phyloP scores from a whole-genome alignment of 2,888 invertebrate genomes.

The Acanthacorydalis orientalis region DNA sequence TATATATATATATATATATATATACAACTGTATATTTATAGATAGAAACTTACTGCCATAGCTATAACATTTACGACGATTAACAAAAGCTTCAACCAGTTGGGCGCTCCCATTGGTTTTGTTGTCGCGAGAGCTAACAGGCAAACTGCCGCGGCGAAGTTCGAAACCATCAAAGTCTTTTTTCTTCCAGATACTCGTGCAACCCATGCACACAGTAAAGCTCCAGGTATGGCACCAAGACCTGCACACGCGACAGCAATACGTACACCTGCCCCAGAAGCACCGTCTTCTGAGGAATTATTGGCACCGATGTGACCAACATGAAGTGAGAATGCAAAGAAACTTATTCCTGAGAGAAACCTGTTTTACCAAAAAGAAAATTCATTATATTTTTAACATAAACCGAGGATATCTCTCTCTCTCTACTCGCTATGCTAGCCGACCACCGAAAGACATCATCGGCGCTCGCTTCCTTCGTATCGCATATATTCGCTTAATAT shows the following conservation, averaged over 20 bases:
- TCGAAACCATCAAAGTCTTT: slow-evolving; percentile 29
- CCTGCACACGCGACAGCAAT: slow-evolving; percentile 35
- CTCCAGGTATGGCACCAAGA: slow-evolving; percentile 34
- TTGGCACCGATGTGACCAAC: slow-evolving; percentile 35
- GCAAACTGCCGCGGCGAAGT: slow-evolving; percentile 30
- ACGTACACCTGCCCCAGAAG: slow-evolving; percentile 21
- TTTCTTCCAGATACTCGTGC: slow-evolving; percentile 33
- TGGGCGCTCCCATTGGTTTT: slow-evolving; percentile 26
- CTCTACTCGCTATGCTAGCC: too few relatives aligned
- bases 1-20: not conserved
- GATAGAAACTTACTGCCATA: slow-evolving; percentile 34
- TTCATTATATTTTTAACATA: too few relatives aligned
- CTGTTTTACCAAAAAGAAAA: slow-evolving; percentile 19
- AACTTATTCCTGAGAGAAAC: slow-evolving; percentile 38
- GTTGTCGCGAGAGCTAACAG: slow-evolving; percentile 21
- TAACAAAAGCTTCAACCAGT: slow-evolving; percentile 38
- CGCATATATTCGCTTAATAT: too few relatives aligned
- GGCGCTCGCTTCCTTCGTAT: too few relatives aligned
- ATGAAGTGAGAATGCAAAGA: slow-evolving; percentile 42
- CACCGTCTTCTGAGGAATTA: not conserved
- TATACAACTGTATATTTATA: not conserved
- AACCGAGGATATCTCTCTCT: too few relatives aligned
- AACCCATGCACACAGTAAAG: slow-evolving; percentile 31
- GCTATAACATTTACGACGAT: slow-evolving; percentile 47
- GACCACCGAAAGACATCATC: too few relatives aligned